Percentiles rank a stretch among this genome's conserved stretches.
Conservation (phyloP, 1,140 invertebrate species). For the Pteromalus puparum region DNA sequence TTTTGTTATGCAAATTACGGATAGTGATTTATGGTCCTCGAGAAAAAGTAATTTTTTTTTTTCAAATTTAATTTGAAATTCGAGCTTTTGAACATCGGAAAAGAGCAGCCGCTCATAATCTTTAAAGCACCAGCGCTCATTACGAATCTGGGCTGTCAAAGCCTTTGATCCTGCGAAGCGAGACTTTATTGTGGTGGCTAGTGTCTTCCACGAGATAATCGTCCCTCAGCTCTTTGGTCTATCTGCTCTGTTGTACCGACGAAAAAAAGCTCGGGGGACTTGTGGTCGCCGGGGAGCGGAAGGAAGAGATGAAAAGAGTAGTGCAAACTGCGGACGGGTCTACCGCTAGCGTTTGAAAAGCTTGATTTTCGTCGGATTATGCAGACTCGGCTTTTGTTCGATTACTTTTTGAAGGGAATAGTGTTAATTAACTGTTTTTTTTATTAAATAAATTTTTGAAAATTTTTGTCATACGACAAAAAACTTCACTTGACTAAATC, state of each 20-base stretch:
- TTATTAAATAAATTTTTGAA: too few relatives aligned
- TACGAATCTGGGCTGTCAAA: background rate
- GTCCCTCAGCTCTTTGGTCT: background rate
- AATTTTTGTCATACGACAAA: too few relatives aligned
- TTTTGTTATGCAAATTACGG: background rate
- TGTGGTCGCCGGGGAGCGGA: background rate
- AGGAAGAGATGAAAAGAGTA: background rate
- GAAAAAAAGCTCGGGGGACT: background rate
- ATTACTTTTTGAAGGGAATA: too few relatives aligned
- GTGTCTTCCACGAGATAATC: slow-evolving; percentile 2
- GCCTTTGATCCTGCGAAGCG: background rate
- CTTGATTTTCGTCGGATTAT: background rate
- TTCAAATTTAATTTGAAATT: background rate
- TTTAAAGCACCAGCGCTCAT: background rate
- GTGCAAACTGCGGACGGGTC: background rate
- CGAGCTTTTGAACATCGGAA: background rate
- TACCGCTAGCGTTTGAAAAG: background rate
- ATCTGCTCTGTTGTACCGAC: background rate
- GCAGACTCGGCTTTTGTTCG: too few relatives aligned
- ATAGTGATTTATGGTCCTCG: background rate
- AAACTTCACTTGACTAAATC: too few relatives aligned
- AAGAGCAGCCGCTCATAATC: background rate
- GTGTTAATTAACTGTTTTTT: too few relatives aligned
- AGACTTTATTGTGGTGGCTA: background rate
- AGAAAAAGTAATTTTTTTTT: background rate